Base-by-base conservation (phyloP, 2,797 vertebrate species). In the Melanotaenia nigrans region DNA sequence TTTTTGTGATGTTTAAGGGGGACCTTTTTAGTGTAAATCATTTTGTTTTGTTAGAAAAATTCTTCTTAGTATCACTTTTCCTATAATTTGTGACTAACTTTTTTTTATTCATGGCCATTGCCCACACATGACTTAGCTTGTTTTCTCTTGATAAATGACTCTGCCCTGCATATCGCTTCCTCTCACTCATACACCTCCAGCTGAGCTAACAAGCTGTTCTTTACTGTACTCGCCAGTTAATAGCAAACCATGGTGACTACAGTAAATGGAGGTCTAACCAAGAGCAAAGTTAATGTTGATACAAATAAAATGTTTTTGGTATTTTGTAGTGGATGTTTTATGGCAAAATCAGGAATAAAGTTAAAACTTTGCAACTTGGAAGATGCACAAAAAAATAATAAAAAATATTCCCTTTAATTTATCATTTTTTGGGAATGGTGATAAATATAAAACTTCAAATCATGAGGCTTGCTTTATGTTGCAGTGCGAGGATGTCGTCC, bases 401-500 rank as follows among this genome's bases (percentile, higher is more conserved):
- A 45, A 45, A 45, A 45, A 4, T 1, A 45, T 18, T 45, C 14
- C 18, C 20, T 65, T 40, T 25, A 28, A 36, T 38, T 54, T 28
- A 20, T 25, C 53, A 33, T 40, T 65, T 65, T 40, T 35, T 8
- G 22, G n/a, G 35, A 58, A 13, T 49, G 18, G 11, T 60, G 30
- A 60, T 36, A 30, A 49, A 32, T 49, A n/a, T 51, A 1, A 60
- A 16, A 1, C 0, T 0, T 14, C 16, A 56, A 45, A 45, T 67
- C 42, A 1, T 1, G 1, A 40, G 13, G 24, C 12, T 7, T 40
- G 25, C 45, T 42, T 32, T 24, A 12, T 13, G 16, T 63, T 66
- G 24, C 67, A 97, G 97, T 98, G 81, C 92, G 96, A 94, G 96
- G 97, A 96, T 97, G 96, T 92, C 96, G 96, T 68, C 96, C 96